Percentiles rank a stretch among this genome's conserved stretches.
phyloP scores from a whole-genome alignment of 2,113 vertebrate species.

The Callospermophilus lateralis region DNA sequence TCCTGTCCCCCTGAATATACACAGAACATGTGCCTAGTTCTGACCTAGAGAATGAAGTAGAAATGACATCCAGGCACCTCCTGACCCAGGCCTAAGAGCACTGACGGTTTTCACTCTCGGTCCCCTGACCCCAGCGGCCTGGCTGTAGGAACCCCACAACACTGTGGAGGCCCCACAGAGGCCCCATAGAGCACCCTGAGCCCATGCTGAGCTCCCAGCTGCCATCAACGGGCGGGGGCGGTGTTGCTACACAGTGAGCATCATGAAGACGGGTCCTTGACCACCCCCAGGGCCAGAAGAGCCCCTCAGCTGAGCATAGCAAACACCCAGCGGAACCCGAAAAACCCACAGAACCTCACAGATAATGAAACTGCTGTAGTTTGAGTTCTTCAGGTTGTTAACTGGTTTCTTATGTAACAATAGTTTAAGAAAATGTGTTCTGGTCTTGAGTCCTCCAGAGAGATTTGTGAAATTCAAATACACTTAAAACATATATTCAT shows the following conservation, averaged over 20 bases:
- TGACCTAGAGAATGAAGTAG: neutral
- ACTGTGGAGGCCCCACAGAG: neutral
- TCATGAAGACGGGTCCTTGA: neutral
- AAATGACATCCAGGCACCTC: neutral
- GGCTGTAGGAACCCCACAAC: neutral
- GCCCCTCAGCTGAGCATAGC: neutral
- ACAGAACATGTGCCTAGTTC: neutral
- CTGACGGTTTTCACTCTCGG: neutral
- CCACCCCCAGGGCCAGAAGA: neutral
- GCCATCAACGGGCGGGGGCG: neutral
- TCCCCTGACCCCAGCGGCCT: neutral
- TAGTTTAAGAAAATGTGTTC: neutral
- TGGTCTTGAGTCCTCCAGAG: neutral
- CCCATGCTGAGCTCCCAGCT: neutral
- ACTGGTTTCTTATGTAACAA: neutral
- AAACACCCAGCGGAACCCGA: neutral
- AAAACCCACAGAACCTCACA: neutral
- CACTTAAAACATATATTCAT: neutral
- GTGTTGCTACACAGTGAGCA: neutral
- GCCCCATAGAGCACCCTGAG: neutral
- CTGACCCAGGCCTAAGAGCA: neutral
- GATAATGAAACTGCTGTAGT: neutral
- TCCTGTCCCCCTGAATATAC: neutral
- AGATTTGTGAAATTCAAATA: constrained; percentile 35
- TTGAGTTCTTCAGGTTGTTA: neutral